phyloP scores from a whole-genome alignment of 2,113 vertebrate species.

The Prietella phreatophila region DNA sequence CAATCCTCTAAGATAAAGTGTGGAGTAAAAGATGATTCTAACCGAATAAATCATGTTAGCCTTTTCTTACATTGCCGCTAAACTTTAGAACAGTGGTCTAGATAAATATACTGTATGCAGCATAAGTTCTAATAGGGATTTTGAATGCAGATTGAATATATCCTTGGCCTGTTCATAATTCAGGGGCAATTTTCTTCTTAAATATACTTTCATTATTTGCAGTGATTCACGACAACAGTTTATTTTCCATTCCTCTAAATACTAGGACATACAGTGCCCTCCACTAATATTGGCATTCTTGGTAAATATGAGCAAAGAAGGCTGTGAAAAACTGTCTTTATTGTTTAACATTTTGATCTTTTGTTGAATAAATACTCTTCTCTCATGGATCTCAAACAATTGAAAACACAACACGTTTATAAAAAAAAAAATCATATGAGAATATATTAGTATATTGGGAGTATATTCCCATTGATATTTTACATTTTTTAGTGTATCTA shows the following conservation, averaged over 20 bases:
- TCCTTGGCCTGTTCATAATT: neutral
- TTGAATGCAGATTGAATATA: neutral
- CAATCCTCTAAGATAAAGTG: neutral
- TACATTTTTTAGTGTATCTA: too few species aligned
- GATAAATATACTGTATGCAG: neutral
- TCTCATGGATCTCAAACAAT: too few species aligned
- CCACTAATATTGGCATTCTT: too few species aligned
- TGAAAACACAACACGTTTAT: too few species aligned
- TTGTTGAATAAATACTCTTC: too few species aligned
- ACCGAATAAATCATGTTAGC: neutral
- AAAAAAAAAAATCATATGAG: too few species aligned
- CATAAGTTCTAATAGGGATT: neutral
- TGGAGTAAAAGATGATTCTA: neutral
- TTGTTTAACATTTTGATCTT: too few species aligned
- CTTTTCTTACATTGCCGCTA: neutral
- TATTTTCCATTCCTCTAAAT: neutral
- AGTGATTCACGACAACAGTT: neutral
- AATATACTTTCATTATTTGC: neutral
- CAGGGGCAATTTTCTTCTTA: neutral
- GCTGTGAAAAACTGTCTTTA: too few species aligned
- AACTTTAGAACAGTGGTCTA: neutral
- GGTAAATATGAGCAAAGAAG: too few species aligned
- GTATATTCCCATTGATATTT: too few species aligned
- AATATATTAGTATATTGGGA: too few species aligned
- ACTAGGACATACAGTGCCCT: neutral